phyloP scores from a whole-genome alignment of 1,140 invertebrate species.

The Leptopilina clavipes region DNA sequence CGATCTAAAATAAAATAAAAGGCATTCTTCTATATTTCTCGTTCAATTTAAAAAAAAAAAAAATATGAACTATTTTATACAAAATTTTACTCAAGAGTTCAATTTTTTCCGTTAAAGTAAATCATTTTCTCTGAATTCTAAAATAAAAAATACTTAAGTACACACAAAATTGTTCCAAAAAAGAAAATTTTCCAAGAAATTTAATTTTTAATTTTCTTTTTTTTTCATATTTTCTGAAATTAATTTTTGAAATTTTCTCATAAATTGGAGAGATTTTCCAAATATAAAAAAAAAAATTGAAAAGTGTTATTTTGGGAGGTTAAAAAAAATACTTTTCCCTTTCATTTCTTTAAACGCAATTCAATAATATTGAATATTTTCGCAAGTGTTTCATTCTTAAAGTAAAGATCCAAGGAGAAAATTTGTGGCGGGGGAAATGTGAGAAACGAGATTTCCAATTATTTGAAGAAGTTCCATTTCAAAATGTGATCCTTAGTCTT shows the following conservation, averaged over 20 bases:
- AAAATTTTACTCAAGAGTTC: neutral
- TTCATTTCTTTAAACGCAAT: neutral
- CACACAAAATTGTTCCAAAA: no score
- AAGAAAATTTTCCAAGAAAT: no score
- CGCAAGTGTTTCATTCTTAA: neutral
- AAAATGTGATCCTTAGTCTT: constrained; percentile 33
- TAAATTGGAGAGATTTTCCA: no score
- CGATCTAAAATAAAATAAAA: neutral
- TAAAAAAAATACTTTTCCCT: no score
- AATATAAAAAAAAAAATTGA: no score
- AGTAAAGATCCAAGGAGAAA: constrained; percentile 12
- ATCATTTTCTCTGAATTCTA: no score
- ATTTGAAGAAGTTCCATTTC: constrained; percentile 33
- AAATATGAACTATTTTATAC: neutral
- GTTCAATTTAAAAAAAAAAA: neutral
- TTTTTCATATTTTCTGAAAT: no score
- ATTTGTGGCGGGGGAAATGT: neutral
- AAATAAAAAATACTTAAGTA: no score
- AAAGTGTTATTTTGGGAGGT: no score
- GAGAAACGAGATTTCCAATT: constrained; percentile 30
- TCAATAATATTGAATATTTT: neutral
- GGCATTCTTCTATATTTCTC: neutral
- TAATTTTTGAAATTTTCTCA: no score
- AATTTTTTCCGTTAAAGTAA: neutral
- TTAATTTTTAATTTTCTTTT: no score